Percentiles rank a stretch among this genome's conserved stretches.
phyloP scores from a whole-genome alignment of 2,113 vertebrate genomes.

The Xiphophorus hellerii region DNA sequence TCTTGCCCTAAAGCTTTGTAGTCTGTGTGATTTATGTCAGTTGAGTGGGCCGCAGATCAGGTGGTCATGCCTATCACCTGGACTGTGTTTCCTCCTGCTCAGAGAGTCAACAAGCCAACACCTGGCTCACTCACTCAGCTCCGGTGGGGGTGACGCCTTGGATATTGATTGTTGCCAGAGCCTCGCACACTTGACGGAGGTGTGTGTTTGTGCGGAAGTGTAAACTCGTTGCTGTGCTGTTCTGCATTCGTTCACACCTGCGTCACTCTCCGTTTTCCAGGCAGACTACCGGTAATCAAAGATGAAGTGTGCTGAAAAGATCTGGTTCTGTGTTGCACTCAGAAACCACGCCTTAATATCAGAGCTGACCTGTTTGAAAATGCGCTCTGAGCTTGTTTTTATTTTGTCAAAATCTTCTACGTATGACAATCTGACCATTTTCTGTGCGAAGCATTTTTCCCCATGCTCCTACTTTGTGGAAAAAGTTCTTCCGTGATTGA shows the following conservation, averaged over 20 bases:
- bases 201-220: constrained; percentile 5
- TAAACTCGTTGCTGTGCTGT: background rate
- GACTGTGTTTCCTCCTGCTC: constrained; percentile 47
- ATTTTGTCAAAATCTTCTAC: constrained; percentile 16
- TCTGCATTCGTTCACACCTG: constrained; percentile 7
- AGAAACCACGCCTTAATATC: constrained; percentile 60
- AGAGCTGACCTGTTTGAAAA: background rate
- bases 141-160: constrained; percentile 18
- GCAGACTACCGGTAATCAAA: constrained; percentile 57
- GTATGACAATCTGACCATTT: constrained; percentile 27
- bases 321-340: constrained; percentile 65
- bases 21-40: constrained; percentile 57
- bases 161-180: constrained; percentile 53
- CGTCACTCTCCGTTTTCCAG: constrained; percentile 51
- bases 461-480: constrained; percentile 35
- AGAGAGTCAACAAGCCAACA: constrained; percentile 49
- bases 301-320: constrained; percentile 61
- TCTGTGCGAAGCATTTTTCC: constrained; percentile 18
- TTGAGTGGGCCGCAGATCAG: constrained; percentile 45
- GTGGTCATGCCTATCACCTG: constrained; percentile 66
- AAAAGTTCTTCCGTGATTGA: constrained; percentile 52
- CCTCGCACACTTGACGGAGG: constrained; percentile 26
- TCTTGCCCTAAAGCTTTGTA: constrained; percentile 32
- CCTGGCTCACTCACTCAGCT: constrained; percentile 68
- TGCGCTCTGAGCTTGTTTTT: constrained; percentile 3